Evolutionary conservation across 2,797 vertebrate genomes (phyloP), one percentile per base, ranked within the genome.

Genomic region (Dendrocincla fuliginosa): DNA sequence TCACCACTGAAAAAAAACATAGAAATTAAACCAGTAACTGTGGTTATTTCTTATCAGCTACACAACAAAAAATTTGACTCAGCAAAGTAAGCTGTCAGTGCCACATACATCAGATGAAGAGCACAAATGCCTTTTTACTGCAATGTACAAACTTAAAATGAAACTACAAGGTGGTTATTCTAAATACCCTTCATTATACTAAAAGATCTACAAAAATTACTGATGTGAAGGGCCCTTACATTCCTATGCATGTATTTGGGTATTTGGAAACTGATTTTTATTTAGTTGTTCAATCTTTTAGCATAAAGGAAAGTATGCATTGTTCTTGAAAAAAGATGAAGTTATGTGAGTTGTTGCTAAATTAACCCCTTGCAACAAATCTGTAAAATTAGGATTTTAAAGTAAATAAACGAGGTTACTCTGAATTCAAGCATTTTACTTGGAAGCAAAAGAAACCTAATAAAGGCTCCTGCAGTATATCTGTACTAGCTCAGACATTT

Each of bases 21-120:
- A 60, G 55, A 39, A 88, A 63, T 2, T 3, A 91, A 96, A 95
- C 57, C 82, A 88, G 69, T 89, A 86, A 73, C 46, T 65, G 81
- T 73, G 73, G 84, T 92, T 94, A 55, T 75, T 5, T 14, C 63
- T 91, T 93, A 95, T 86, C 84, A 93, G 65, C 91, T 86, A 42
- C 18, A 63, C 55, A 91, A 56, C 11, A 56, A 93, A 77, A 87
- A 81, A 90, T 85, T 80, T 84, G 84, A 93, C 87, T 91, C 87
- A 89, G 87, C 87, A 84, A 83, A 92, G 64, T 64, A 85, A 93
- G 76, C 61, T 92, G 73, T 39, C 73, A 53, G 87, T 69, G 91
- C 50, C 24, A 1, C 55, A 64, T 47, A 71, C 68, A 88, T 88
- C 89, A 92, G 73, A 92, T 84, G 47, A 91, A 85, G 69, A 78